A percentile compares a stretch with the other conserved stretches of the same genome.
Conservation (phyloP, 2,888 invertebrate species). For the Apodemia mormo region DNA sequence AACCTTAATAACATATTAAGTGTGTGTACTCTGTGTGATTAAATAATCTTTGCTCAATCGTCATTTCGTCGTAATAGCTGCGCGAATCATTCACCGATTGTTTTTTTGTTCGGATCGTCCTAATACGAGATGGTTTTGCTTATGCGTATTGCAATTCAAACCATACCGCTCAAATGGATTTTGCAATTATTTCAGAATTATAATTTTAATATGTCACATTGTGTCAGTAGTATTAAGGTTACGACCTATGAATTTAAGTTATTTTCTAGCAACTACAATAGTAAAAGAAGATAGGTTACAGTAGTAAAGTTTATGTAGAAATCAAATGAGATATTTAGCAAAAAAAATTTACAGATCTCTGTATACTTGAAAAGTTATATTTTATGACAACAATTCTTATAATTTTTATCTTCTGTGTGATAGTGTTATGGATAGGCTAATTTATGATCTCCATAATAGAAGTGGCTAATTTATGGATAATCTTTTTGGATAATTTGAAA, state of each 20-base stretch:
- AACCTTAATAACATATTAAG: neutral
- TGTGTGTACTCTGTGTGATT: conserved; percentile 30
- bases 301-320: too few relatives aligned
- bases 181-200: neutral
- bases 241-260: neutral
- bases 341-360: too few relatives aligned
- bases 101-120: conserved; percentile 39
- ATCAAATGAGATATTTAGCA: too few relatives aligned
- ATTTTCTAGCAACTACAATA: too few relatives aligned
- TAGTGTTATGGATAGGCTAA: too few relatives aligned
- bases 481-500: too few relatives aligned
- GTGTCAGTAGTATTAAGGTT: neutral
- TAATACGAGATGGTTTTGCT: conserved; percentile 20
- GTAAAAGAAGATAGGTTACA: too few relatives aligned
- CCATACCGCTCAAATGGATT: conserved; percentile 5
- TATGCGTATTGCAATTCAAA: conserved; percentile 13
- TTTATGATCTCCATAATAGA: too few relatives aligned
- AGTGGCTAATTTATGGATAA: too few relatives aligned
- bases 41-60: conserved; percentile 47
- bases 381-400: too few relatives aligned
- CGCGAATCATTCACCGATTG: conserved; percentile 68
- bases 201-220: neutral
- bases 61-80: conserved; percentile 61
- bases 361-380: too few relatives aligned
- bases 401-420: too few relatives aligned